These are phyloP conservation scores for Conus ventricosus DNA, from an alignment of 1,140 invertebrate genomes.

Conservation along the genomic window DNA sequence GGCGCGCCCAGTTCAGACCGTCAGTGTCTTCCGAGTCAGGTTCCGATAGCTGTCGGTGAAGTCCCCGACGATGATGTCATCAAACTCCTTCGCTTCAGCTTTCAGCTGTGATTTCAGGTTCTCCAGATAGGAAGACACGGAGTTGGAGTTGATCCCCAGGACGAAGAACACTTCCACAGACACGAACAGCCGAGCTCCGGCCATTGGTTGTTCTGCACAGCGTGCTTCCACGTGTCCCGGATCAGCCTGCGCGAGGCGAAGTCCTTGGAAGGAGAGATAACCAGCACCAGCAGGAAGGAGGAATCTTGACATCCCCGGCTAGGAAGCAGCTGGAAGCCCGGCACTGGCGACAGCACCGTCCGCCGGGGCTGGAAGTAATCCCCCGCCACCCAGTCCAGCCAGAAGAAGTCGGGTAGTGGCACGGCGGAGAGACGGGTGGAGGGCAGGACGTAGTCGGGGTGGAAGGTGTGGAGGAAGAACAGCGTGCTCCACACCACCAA, in stretches of 20 bases:
- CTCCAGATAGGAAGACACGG: neutral
- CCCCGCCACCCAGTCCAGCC: neutral
- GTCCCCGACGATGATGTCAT: constrained; percentile 86
- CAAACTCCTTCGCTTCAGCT: constrained; percentile 79
- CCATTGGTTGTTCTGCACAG: neutral
- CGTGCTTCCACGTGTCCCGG: constrained; percentile 4
- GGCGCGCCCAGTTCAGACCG: constrained; percentile 86
- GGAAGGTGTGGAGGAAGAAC: neutral
- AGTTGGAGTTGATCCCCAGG: neutral
- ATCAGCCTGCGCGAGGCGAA: neutral
- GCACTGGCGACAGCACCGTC: neutral
- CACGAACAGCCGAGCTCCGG: neutral
- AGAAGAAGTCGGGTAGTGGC: neutral
- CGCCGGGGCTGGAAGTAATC: neutral
- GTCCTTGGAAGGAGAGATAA: neutral
- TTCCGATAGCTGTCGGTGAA: constrained; percentile 88
- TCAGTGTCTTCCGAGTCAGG: constrained; percentile 89
- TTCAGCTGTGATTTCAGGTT: constrained; percentile 68
- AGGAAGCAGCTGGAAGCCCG: neutral
- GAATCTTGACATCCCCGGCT: neutral
- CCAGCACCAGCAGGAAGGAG: neutral
- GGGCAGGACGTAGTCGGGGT: neutral
- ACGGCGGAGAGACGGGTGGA: neutral
- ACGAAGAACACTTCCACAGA: constrained; percentile 18
- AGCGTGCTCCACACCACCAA: neutral